These are phyloP conservation scores for Cryptophagus acutangulus DNA, from an alignment of 2,888 invertebrate genomes.

Conservation along the genomic window DNA sequence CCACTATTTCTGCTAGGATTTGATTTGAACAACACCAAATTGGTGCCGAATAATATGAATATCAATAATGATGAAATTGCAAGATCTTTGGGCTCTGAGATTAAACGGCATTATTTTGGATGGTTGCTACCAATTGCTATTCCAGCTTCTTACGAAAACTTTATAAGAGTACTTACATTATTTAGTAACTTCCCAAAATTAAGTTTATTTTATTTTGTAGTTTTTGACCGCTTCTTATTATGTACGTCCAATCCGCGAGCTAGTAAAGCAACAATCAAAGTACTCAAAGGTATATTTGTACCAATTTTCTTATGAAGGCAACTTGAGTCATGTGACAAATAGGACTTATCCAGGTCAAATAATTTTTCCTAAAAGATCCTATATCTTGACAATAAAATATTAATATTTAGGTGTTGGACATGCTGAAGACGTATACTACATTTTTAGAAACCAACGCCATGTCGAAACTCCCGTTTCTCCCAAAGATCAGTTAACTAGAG, in stretches of 20 bases:
- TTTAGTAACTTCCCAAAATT: no score
- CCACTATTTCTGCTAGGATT: no score
- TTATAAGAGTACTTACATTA: no score
- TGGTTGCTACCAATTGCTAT: no score
- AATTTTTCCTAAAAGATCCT: not conserved
- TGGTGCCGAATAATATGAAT: no score
- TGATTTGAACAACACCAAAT: no score
- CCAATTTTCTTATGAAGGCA: conserved; percentile 27
- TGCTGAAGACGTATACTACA: conserved; percentile 25
- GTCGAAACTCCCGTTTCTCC: conserved; percentile 11
- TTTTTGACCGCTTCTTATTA: conserved; percentile 46
- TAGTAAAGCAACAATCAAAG: conserved; percentile 48
- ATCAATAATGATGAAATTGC: no score
- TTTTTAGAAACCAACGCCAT: conserved; percentile 20
- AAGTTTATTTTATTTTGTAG: conserved; percentile 34
- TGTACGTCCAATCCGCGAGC: conserved; percentile 49
- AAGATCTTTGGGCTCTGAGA: no score
- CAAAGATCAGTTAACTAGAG: conserved; percentile 18
- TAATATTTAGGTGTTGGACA: conserved; percentile 25
- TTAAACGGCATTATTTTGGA: no score
- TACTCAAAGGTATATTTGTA: conserved; percentile 25
- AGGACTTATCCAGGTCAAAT: no score
- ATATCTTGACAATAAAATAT: not conserved
- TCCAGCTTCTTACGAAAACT: no score
- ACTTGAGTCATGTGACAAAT: not conserved